Evolutionary conservation across 2,797 vertebrate species (phyloP).

Genomic region (Hirundo rustica): DNA sequence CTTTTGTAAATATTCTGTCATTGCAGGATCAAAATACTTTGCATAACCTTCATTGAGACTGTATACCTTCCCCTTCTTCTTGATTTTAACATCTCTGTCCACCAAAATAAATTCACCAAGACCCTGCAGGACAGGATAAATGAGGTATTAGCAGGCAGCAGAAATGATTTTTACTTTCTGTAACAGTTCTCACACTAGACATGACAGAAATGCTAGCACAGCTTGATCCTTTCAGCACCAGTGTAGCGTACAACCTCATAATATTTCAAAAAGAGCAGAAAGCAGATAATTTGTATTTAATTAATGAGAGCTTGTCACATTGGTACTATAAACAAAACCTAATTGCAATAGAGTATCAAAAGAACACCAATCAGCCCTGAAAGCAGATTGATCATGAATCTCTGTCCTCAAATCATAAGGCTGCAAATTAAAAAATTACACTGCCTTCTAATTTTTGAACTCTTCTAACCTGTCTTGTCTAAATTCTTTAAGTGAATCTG

Average conservation of each 20-base stretch:
- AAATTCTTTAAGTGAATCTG: neutral
- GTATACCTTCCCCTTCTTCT: constrained; percentile 92
- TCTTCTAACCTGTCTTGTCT: neutral
- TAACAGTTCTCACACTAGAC: neutral
- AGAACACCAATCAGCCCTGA: neutral
- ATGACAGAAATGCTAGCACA: neutral
- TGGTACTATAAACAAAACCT: neutral
- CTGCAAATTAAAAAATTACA: neutral
- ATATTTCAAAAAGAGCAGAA: neutral
- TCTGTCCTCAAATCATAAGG: neutral
- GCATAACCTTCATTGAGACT: constrained; percentile 96
- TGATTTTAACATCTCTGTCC: constrained; percentile 91
- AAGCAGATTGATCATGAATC: neutral
- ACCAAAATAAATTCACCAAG: constrained; percentile 95
- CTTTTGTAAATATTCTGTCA: constrained; percentile 91
- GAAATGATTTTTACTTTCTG: neutral
- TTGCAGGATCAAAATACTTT: constrained; percentile 91
- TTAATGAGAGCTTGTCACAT: neutral
- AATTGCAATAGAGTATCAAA: neutral
- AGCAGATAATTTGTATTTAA: neutral
- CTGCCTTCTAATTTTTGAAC: neutral
- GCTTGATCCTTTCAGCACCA: neutral
- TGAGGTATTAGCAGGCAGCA: neutral
- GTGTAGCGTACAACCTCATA: neutral
- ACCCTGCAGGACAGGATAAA: constrained; percentile 72